phyloP scores from a whole-genome alignment of 2,797 vertebrate species.

The Platalea minor region DNA sequence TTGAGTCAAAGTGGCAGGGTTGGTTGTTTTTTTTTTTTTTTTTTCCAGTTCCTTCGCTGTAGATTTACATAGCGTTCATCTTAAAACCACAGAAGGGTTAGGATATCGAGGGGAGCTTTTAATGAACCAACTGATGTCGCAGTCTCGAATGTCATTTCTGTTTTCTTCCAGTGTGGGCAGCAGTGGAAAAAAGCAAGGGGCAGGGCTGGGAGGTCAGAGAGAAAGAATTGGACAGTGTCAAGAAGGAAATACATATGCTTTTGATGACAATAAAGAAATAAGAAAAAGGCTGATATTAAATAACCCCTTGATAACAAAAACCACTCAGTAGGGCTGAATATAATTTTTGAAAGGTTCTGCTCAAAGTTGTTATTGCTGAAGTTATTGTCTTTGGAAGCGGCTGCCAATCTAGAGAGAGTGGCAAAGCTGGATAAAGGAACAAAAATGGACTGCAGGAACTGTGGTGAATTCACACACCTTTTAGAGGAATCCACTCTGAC shows the following conservation, averaged over 20 bases:
- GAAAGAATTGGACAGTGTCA: not conserved
- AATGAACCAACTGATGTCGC: not conserved
- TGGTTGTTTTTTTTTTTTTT: not conserved
- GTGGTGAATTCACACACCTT: not conserved
- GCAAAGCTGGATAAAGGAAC: not conserved
- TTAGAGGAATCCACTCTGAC: not conserved
- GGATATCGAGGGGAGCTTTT: not conserved
- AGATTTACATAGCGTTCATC: not conserved
- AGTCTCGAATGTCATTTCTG: not conserved
- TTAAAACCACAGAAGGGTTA: not conserved
- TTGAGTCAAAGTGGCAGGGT: not conserved
- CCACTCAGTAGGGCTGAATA: not conserved
- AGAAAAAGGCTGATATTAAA: not conserved
- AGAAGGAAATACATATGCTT: not conserved
- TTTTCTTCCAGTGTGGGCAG: not conserved
- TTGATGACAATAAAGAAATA: not conserved
- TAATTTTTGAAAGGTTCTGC: slow-evolving; percentile 1
- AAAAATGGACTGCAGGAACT: not conserved
- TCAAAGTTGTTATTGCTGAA: not conserved
- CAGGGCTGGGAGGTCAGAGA: not conserved
- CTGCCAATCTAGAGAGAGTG: not conserved
- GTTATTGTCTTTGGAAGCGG: not conserved
- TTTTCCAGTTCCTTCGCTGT: not conserved
- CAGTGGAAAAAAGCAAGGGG: not conserved
- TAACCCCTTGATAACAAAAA: not conserved